These are phyloP conservation scores for Drosophila persimilis DNA, from an alignment of 1,140 invertebrate species.

Conservation along the genomic window DNA sequence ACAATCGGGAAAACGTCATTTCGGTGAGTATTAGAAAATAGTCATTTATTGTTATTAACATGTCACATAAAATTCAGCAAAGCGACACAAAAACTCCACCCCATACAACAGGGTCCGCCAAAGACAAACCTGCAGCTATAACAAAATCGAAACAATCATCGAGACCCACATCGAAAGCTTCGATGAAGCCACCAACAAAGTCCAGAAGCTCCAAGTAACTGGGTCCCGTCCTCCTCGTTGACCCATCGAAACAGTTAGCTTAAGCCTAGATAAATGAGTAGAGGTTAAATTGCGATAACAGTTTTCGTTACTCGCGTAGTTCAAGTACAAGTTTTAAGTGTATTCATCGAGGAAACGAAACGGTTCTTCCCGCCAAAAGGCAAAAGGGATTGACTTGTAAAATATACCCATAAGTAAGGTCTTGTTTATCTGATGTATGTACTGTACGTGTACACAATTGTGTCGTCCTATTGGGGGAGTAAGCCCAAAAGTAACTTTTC, in stretches of 20 bases:
- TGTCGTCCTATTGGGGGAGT: too few species aligned
- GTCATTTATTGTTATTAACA: slow-evolving; percentile 40
- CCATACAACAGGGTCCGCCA: slow-evolving; percentile 18
- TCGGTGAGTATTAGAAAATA: slow-evolving; percentile 43
- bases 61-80: slow-evolving; percentile 45
- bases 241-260: slow-evolving; percentile 20
- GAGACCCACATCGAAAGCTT: slow-evolving; percentile 8
- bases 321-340: slow-evolving; percentile 29
- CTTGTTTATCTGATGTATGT: too few species aligned
- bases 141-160: slow-evolving; percentile 27
- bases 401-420: too few species aligned
- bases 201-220: slow-evolving; percentile 32
- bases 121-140: slow-evolving; percentile 21
- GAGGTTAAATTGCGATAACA: slow-evolving; percentile 50
- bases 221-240: slow-evolving; percentile 39
- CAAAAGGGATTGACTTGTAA: too few species aligned
- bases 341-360: slow-evolving; percentile 14
- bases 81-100: slow-evolving; percentile 46
- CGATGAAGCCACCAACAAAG: slow-evolving; percentile 23
- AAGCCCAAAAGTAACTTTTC: too few species aligned
- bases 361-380: too few species aligned
- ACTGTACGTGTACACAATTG: too few species aligned
- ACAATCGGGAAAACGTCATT: neutral
- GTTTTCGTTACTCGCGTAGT: slow-evolving; percentile 21
- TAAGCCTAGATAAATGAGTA: slow-evolving; percentile 43